Percentiles rank a stretch among this genome's conserved stretches.
These are phyloP conservation scores for Hirtodrosophila alboralis DNA, from an alignment of 2,888 invertebrate species.

Conservation along the genomic window DNA sequence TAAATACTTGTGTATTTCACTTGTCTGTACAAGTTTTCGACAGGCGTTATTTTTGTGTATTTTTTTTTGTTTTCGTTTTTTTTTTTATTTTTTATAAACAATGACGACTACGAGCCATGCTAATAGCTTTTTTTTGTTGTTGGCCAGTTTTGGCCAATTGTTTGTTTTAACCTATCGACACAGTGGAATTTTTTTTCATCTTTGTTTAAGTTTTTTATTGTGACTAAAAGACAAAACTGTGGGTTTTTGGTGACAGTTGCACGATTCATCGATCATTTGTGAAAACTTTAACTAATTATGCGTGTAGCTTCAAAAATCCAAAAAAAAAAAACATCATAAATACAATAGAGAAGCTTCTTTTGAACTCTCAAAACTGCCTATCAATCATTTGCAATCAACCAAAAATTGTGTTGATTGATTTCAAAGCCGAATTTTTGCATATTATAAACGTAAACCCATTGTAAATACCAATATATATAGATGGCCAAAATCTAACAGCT, in stretches of 20 bases:
- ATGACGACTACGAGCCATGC: constrained; percentile 57
- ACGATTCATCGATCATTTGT: constrained; percentile 52
- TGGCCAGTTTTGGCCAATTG: constrained; percentile 69
- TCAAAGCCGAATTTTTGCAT: constrained; percentile 11
- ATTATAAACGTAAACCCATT: constrained; percentile 33
- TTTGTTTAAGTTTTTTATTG: constrained; percentile 27
- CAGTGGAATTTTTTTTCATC: constrained; percentile 62
- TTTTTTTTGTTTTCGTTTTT: constrained; percentile 33
- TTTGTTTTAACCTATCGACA: constrained; percentile 58
- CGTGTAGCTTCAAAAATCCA: constrained; percentile 19
- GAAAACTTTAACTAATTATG: constrained; percentile 35
- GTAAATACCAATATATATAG: constrained; percentile 25
- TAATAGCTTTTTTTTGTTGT: constrained; percentile 60
- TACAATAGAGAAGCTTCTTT: background rate
- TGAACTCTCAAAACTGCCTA: constrained; percentile 2
- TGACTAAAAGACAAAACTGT: background rate
- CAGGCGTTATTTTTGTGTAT: constrained; percentile 46
- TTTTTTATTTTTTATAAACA: constrained; percentile 59
- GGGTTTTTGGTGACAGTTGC: constrained; percentile 64
- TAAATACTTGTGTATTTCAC: constrained; percentile 62
- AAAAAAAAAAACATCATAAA: constrained; percentile 1
- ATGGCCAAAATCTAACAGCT: constrained; percentile 27
- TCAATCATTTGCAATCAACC: constrained; percentile 23
- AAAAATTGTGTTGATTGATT: constrained; percentile 23
- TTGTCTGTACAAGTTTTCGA: constrained; percentile 67